Conservation (phyloP, 1,140 invertebrate species). For the Calephelis virginiensis region DNA sequence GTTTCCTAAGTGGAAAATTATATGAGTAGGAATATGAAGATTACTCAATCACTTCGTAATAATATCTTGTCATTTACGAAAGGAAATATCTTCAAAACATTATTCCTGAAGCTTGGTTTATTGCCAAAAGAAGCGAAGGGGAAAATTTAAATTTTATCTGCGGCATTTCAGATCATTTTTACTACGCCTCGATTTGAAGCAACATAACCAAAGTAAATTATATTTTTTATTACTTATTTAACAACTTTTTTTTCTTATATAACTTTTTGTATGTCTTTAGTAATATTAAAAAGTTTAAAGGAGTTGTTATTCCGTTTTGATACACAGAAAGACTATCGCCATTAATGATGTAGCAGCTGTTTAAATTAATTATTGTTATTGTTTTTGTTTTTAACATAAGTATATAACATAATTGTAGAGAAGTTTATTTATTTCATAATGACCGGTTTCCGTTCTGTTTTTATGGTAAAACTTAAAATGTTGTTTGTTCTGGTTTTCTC, state of each 20-base stretch:
- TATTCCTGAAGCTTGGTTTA: slow-evolving; percentile 19
- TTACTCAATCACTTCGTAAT: not conserved
- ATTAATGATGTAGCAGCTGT: no score
- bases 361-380: no score
- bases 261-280: no score
- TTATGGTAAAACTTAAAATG: no score
- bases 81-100: slow-evolving; percentile 8
- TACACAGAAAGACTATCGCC: no score
- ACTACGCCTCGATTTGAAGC: slow-evolving; percentile 4
- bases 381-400: no score
- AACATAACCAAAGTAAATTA: slow-evolving; percentile 10
- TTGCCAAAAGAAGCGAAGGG: slow-evolving; percentile 25
- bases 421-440: no score
- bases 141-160: slow-evolving; percentile 31
- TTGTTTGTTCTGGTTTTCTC: no score
- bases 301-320: no score
- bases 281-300: no score
- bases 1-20: slow-evolving; percentile 1
- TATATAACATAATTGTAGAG: no score
- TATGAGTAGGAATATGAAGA: not conserved
- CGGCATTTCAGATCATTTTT: slow-evolving; percentile 17
- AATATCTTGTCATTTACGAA: slow-evolving; percentile 22
- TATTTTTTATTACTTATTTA: slow-evolving; percentile 9
- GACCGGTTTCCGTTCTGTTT: no score
- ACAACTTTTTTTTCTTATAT: not conserved